phyloP scores from a whole-genome alignment of 2,797 vertebrate species.

The Acanthurus lineatus region DNA sequence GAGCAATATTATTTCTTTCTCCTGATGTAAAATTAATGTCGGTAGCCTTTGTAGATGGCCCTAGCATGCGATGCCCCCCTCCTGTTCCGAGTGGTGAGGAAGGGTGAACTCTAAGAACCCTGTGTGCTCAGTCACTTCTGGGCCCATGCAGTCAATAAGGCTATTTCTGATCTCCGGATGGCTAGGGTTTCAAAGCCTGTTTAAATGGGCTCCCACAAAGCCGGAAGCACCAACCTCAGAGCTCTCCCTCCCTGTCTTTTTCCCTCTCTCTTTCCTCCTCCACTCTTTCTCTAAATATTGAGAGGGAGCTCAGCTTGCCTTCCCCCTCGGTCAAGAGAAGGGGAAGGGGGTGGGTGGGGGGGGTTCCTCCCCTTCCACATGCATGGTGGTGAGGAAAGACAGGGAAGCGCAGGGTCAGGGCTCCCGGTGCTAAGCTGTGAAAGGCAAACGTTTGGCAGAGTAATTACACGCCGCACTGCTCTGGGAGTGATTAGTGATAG shows the following conservation, averaged over 20 bases:
- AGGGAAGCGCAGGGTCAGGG: constrained; percentile 85
- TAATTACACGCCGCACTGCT: constrained; percentile 88
- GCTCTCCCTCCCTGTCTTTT: constrained; percentile 70
- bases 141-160: constrained; percentile 85
- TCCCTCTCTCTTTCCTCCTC: constrained; percentile 64
- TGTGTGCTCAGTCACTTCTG: constrained; percentile 80
- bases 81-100: constrained; percentile 55
- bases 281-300: constrained; percentile 81
- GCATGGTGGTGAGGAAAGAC: constrained; percentile 83
- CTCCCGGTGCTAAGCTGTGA: constrained; percentile 87
- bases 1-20: constrained; percentile 60
- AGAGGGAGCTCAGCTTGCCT: constrained; percentile 79
- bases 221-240: constrained; percentile 81
- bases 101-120: constrained; percentile 78
- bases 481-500: constrained; percentile 89
- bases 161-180: constrained; percentile 87
- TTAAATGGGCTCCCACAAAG: constrained; percentile 86
- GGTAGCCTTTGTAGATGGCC: constrained; percentile 59
- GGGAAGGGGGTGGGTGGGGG: constrained; percentile 7
- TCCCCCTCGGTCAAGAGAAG: constrained; percentile 59
- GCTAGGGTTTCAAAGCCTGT: constrained; percentile 88
- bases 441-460: constrained; percentile 88
- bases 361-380: constrained; percentile 72
- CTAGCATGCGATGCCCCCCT: constrained; percentile 42
- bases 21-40: constrained; percentile 77